A percentile compares a stretch with the other conserved stretches of the same genome.
phyloP scores from a whole-genome alignment of 2,888 invertebrate genomes.

The Pteria penguin region DNA sequence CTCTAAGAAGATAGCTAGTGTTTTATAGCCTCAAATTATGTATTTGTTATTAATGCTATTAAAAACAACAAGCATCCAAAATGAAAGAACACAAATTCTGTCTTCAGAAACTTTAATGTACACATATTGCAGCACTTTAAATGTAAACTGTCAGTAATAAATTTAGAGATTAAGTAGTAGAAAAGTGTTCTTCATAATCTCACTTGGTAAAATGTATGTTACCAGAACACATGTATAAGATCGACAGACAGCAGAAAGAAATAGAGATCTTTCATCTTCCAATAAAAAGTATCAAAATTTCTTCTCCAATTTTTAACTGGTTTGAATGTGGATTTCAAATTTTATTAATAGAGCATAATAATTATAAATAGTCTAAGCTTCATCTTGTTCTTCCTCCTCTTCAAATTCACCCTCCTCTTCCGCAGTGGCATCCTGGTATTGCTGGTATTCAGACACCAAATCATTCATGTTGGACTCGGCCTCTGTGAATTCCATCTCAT shows the following conservation, averaged over 20 bases:
- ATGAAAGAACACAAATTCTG: no score
- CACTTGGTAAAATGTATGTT: background rate
- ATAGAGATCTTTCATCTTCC: no score
- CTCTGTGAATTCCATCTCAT: constrained; percentile 91
- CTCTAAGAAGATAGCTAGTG: no score
- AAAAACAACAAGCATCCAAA: no score
- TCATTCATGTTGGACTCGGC: constrained; percentile 95
- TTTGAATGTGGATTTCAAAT: background rate
- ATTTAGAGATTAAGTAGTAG: no score
- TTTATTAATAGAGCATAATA: background rate
- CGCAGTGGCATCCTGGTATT: constrained; percentile 75
- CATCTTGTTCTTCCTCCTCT: constrained; percentile 41
- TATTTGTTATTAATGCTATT: no score
- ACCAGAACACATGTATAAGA: background rate
- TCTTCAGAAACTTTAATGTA: no score
- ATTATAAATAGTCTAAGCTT: constrained; percentile 18
- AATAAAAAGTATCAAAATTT: no score
- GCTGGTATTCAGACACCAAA: constrained; percentile 78
- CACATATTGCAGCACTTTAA: no score
- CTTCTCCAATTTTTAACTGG: no score
- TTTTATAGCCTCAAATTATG: no score
- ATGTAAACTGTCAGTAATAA: no score
- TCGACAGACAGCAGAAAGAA: background rate
- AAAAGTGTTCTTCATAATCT: constrained; percentile 1
- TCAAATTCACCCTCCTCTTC: constrained; percentile 53